A percentile compares a stretch with the other conserved stretches of the same genome.
phyloP scores from a whole-genome alignment of 2,797 vertebrate genomes.

The Rhinatrema bivittatum region DNA sequence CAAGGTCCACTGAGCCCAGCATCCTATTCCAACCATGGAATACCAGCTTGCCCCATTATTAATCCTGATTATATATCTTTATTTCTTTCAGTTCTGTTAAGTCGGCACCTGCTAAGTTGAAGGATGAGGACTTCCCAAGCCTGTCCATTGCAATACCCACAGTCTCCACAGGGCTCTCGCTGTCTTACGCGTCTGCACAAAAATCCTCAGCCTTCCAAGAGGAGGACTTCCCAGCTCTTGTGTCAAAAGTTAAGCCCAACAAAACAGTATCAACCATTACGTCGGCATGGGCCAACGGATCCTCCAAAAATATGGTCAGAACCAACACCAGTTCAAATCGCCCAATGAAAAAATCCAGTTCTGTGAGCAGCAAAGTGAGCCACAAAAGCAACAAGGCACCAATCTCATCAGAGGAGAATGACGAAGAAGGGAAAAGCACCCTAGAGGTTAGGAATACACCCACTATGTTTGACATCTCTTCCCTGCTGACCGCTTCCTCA shows the following conservation, averaged over 20 bases:
- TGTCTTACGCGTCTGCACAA: constrained; percentile 63
- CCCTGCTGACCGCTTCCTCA: constrained; percentile 65
- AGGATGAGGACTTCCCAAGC: constrained; percentile 94
- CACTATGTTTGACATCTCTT: constrained; percentile 79
- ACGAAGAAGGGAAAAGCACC: constrained; percentile 40
- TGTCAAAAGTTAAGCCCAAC: constrained; percentile 67
- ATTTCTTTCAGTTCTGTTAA: constrained; percentile 43
- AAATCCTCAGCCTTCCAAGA: constrained; percentile 80
- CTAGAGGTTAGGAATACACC: constrained; percentile 72
- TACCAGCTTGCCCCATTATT: too few species aligned
- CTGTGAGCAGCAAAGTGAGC: constrained; percentile 42
- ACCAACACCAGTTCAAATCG: constrained; percentile 39
- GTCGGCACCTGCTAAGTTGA: constrained; percentile 54
- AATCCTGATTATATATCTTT: too few species aligned
- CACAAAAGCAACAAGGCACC: constrained; percentile 34
- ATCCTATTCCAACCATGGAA: too few species aligned
- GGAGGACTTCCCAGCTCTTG: constrained; percentile 93
- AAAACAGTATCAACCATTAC: constrained; percentile 53
- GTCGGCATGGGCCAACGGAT: constrained; percentile 74
- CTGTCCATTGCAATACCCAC: constrained; percentile 45
- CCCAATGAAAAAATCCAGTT: constrained; percentile 58
- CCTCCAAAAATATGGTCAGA: constrained; percentile 53
- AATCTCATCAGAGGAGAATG: constrained; percentile 49
- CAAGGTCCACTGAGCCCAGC: too few species aligned
- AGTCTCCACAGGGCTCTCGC: constrained; percentile 27